phyloP scores from a whole-genome alignment of 1,140 invertebrate genomes.

The Galleria mellonella region DNA sequence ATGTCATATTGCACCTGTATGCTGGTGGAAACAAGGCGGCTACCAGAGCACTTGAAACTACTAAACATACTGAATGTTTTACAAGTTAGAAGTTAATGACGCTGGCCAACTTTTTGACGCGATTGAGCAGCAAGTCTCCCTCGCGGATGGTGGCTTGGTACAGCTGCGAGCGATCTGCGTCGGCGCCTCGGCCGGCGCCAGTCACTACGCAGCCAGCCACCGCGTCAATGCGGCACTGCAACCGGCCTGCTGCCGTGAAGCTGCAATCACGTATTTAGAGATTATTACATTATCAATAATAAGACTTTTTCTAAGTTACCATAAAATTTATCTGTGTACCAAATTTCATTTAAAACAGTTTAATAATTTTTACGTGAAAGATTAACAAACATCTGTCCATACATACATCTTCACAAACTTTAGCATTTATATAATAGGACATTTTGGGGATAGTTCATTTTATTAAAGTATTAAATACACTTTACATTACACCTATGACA shows the following conservation, averaged over 20 bases:
- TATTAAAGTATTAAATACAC: no score
- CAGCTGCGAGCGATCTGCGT: constrained; percentile 77
- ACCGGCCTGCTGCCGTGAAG: constrained; percentile 95
- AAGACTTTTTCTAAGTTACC: no score
- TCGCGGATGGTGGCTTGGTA: constrained; percentile 99
- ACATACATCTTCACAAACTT: no score
- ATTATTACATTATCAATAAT: no score
- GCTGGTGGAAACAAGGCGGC: background rate
- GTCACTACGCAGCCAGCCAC: constrained; percentile 98
- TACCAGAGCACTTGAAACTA: background rate
- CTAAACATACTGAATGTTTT: constrained; percentile 17
- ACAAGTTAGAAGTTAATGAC: constrained; percentile 97
- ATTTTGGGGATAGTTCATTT: no score
- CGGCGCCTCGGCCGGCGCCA: constrained; percentile 90
- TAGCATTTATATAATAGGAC: no score
- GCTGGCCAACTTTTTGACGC: constrained; percentile 98
- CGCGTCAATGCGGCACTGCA: constrained; percentile 99
- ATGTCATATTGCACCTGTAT: no score
- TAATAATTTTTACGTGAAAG: no score
- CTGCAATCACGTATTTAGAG: constrained; percentile 62
- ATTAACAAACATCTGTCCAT: no score
- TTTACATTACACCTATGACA: no score
- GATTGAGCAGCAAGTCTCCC: constrained; percentile 97
- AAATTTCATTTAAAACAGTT: no score
- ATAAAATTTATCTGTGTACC: no score